Evolutionary conservation across 2,888 invertebrate species (phyloP).

Genomic region (Tenthredo notha): DNA sequence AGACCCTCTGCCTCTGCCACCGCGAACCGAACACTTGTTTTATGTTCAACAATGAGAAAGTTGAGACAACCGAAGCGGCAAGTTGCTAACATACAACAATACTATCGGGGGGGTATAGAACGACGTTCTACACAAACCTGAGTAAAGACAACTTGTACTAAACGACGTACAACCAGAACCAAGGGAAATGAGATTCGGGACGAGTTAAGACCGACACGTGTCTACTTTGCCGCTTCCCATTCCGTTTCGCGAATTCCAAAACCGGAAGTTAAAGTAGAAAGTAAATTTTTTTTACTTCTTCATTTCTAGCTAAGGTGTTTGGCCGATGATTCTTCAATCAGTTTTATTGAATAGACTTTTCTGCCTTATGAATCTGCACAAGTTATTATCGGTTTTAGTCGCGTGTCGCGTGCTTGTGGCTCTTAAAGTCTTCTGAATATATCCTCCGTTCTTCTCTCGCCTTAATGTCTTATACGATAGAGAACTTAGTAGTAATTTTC

Average conservation of each 20-base stretch:
- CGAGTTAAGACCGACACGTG: slow-evolving; percentile 51
- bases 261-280: not conserved
- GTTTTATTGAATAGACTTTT: not conserved
- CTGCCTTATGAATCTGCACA: not conserved
- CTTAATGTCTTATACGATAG: slow-evolving; percentile 15
- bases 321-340: slow-evolving; percentile 7
- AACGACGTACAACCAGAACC: slow-evolving; percentile 35
- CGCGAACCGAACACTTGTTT: slow-evolving; percentile 43
- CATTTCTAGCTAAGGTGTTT: not conserved
- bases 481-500: not conserved
- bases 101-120: slow-evolving; percentile 11
- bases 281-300: not conserved
- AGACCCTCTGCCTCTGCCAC: not conserved
- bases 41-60: slow-evolving; percentile 47
- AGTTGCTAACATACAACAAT: slow-evolving; percentile 41
- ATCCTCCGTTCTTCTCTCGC: slow-evolving; percentile 20
- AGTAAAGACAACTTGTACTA: not conserved
- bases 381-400: slow-evolving; percentile 19
- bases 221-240: slow-evolving; percentile 22
- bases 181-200: slow-evolving; percentile 45
- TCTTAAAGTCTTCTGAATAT: slow-evolving; percentile 23
- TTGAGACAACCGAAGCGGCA: slow-evolving; percentile 38
- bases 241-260: not conserved
- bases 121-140: not conserved
- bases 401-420: slow-evolving; percentile 32